Conservation (phyloP, 2,797 vertebrate genomes). For the Myotis daubentonii region DNA sequence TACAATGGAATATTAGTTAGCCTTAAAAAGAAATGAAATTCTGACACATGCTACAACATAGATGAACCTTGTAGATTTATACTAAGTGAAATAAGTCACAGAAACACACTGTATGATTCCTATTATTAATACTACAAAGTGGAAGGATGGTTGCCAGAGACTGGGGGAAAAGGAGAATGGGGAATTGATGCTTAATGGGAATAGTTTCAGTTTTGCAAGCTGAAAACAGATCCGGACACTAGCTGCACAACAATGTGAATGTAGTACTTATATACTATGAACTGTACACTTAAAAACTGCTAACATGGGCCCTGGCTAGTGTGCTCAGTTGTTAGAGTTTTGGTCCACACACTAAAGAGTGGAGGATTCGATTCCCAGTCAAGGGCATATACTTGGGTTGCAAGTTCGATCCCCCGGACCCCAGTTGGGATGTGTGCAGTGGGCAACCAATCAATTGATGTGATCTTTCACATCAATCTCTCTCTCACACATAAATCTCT, state of each 20-base stretch:
- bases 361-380: too few relatives aligned
- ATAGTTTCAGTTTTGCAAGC: conserved; percentile 21
- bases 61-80: not conserved
- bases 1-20: not conserved
- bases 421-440: too few relatives aligned
- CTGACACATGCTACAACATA: not conserved
- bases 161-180: not conserved
- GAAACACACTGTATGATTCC: not conserved
- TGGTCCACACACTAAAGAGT: too few relatives aligned
- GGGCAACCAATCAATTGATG: too few relatives aligned
- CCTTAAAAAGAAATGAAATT: conserved; percentile 52
- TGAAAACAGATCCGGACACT: not conserved
- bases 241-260: not conserved
- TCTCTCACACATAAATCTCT: too few relatives aligned
- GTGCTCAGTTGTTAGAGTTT: too few relatives aligned
- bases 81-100: not conserved
- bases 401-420: too few relatives aligned
- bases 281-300: not conserved
- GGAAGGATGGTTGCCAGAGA: not conserved
- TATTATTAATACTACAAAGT: not conserved
- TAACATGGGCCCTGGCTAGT: not conserved
- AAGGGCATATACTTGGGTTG: too few relatives aligned
- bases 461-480: too few relatives aligned
- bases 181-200: not conserved
- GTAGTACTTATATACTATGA: not conserved